A percentile compares a stretch with the other conserved stretches of the same genome.
These are phyloP conservation scores for Eciton burchellii DNA, from an alignment of 1,140 invertebrate species.

Conservation along the genomic window DNA sequence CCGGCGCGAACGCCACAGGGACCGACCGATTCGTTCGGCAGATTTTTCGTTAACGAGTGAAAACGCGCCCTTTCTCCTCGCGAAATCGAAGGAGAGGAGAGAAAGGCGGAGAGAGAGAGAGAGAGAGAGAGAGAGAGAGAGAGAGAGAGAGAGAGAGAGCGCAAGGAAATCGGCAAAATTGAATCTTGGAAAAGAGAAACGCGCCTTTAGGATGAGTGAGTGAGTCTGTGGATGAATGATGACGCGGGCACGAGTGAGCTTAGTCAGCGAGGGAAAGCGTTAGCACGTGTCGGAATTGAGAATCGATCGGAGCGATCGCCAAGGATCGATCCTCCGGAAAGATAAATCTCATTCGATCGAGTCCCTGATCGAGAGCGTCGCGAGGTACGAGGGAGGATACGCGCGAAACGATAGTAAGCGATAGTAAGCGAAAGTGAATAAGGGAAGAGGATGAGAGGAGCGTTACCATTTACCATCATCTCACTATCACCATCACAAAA, in stretches of 20 bases:
- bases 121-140: conserved; percentile 22
- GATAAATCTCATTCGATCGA: conserved; percentile 66
- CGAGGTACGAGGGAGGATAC: conserved; percentile 55
- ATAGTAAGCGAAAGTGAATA: conserved; percentile 60
- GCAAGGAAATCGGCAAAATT: too few relatives aligned
- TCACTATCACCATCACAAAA: conserved; percentile 69
- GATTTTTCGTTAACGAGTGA: not conserved
- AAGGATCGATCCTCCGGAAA: conserved; percentile 34
- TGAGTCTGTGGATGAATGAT: conserved; percentile 22
- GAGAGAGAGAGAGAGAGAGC: not conserved
- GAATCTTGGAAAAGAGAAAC: not conserved
- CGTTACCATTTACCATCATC: conserved; percentile 68
- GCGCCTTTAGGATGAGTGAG: conserved; percentile 16
- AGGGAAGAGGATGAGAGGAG: conserved; percentile 54
- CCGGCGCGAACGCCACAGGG: conserved; percentile 63
- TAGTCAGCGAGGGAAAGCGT: conserved; percentile 45
- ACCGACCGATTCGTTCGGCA: conserved; percentile 28
- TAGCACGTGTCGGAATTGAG: conserved; percentile 46
- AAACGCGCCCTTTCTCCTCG: conserved; percentile 26
- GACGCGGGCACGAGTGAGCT: conserved; percentile 34
- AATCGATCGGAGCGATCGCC: conserved; percentile 32
- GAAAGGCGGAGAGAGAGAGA: conserved; percentile 14
- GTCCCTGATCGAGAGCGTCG: conserved; percentile 70
- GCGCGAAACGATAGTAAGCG: conserved; percentile 64
- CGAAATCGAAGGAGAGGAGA: too few relatives aligned